Evolutionary conservation across 2,797 vertebrate species (phyloP), one percentile per base, ranked within the genome.

Genomic region (Alosa sapidissima): DNA sequence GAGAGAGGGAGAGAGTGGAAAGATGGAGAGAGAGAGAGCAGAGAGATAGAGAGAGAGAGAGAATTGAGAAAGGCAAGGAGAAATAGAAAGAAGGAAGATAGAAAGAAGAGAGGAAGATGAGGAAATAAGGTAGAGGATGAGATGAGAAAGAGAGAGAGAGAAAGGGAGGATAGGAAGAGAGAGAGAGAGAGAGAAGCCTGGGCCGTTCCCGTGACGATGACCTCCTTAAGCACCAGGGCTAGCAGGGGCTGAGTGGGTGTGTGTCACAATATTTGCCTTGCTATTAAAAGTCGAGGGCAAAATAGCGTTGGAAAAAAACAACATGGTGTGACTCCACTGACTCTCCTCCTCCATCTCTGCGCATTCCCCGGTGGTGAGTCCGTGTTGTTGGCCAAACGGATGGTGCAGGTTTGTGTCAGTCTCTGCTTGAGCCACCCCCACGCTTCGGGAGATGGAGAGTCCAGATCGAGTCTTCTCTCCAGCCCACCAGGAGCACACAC

Each of bases 181-280:
- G 28, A 72, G 65, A 36, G 41, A 55, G 16, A 81, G 28, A 33
- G 51, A 65, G 60, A 36, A 75, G 68, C 3, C 11, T 6, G 16
- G 7, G 41, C n/a, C 1, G n/a, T 24, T 21, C n/a, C n/a, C 9
- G 58, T 62, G 24, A 81, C 41, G 81, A 72, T 54, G 62, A 87
- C 85, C 75, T 81, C 54, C 83, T 83, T 82, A 86, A 84, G 41
- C 28, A 47, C 16, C 41, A 62, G 41, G 41, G 41, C 41, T 78
- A 41, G 36, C 41, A 36, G 72, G 72, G 72, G 41, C 36, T 78
- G 68, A 7, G 16, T 36, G 36, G 72, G 41, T 5, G 36, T 1
- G 72, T 21, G 72, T 47, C 72, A 78, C 36, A 78, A 78, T 78
- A 78, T 78, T 78, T 78, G 72, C 72, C 8, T 78, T 36, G 36